phyloP scores from a whole-genome alignment of 2,797 vertebrate species.

The Micromesistius poutassou region DNA sequence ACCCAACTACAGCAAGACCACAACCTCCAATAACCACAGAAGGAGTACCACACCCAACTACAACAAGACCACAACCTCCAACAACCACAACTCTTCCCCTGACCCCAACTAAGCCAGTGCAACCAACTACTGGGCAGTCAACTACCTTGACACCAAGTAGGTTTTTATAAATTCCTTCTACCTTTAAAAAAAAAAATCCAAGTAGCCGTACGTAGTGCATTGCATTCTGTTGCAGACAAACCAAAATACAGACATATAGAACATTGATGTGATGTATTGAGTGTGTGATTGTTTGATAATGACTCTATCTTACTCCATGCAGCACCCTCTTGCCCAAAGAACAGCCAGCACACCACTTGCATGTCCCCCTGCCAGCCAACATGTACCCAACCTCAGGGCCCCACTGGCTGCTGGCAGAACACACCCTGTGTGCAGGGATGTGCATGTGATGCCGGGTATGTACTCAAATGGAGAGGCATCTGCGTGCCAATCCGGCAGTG shows the following conservation, averaged over 20 bases:
- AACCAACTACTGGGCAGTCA: conserved; percentile 13
- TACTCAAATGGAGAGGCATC: conserved; percentile 53
- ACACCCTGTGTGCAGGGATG: conserved; percentile 73
- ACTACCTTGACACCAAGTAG: conserved; percentile 38
- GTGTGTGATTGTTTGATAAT: background rate
- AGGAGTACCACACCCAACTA: background rate
- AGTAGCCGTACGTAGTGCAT: background rate
- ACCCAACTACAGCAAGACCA: background rate
- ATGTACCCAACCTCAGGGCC: conserved; percentile 72
- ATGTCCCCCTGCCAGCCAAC: conserved; percentile 75
- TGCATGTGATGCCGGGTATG: conserved; percentile 75
- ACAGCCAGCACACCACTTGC: conserved; percentile 76
- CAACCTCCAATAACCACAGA: background rate
- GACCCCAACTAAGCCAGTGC: conserved; percentile 24
- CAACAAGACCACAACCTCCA: background rate
- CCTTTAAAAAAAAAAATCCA: background rate
- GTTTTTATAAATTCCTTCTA: background rate
- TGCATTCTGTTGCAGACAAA: background rate
- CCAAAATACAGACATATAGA: background rate
- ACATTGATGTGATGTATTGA: background rate
- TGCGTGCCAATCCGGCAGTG: conserved; percentile 79
- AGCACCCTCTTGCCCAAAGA: conserved; percentile 73
- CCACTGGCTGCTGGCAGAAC: conserved; percentile 65
- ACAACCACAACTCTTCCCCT: conserved; percentile 17
- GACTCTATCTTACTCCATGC: conserved; percentile 6